A percentile compares a stretch with the other conserved stretches of the same genome.
These are phyloP conservation scores for Coelopa pilipes DNA, from an alignment of 2,888 invertebrate genomes.

Conservation along the genomic window DNA sequence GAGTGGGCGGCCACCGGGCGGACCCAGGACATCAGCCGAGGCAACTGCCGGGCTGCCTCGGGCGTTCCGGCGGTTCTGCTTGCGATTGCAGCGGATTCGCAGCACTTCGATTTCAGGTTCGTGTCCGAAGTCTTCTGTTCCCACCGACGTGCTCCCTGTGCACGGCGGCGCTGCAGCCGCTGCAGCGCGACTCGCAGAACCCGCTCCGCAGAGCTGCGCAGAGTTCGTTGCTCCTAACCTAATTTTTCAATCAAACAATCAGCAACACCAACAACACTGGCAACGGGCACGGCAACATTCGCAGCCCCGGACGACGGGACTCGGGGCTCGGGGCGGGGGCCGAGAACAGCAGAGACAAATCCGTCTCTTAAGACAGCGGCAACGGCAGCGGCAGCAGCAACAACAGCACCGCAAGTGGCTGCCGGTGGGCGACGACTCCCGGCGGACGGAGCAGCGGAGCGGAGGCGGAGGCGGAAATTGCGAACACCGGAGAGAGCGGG, in stretches of 20 bases:
- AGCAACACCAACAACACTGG: conserved; percentile 46
- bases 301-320: conserved; percentile 49
- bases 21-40: too few relatives aligned
- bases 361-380: not conserved
- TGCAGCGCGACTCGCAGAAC: not conserved
- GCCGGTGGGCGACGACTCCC: not conserved
- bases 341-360: conserved; percentile 21
- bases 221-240: conserved; percentile 66
- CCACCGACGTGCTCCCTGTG: too few relatives aligned
- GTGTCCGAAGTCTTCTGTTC: conserved; percentile 24
- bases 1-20: conserved; percentile 11
- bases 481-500: too few relatives aligned
- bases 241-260: conserved; percentile 63
- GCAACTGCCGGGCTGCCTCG: too few relatives aligned
- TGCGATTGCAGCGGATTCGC: not conserved
- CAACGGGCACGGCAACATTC: too few relatives aligned
- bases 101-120: not conserved
- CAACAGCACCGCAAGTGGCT: too few relatives aligned
- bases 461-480: too few relatives aligned
- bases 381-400: conserved; percentile 15
- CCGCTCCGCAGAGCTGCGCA: too few relatives aligned
- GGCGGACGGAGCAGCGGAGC: too few relatives aligned
- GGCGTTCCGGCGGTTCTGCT: too few relatives aligned
- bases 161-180: too few relatives aligned
- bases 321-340: too few relatives aligned